Conservation (phyloP, 2,113 vertebrate species). For the Noturus placidus region DNA sequence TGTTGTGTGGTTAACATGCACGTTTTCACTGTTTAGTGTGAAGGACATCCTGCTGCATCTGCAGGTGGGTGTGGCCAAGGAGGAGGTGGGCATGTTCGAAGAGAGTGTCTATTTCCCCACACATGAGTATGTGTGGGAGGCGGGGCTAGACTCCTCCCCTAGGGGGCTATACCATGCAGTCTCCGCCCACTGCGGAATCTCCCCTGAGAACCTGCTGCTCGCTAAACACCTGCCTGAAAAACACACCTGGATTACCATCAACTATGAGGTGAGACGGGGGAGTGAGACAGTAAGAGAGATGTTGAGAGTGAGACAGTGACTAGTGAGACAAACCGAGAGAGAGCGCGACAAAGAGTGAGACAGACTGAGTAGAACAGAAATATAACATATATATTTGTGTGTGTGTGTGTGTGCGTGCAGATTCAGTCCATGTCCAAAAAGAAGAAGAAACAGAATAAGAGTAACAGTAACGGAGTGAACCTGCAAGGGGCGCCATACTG, state of each 20-base stretch:
- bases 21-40: constrained; percentile 64
- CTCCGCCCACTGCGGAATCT: constrained; percentile 77
- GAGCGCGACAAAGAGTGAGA: neutral
- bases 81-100: constrained; percentile 49
- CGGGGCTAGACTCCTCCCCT: constrained; percentile 74
- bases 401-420: constrained; percentile 61
- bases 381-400: neutral
- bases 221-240: constrained; percentile 89
- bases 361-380: neutral
- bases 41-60: constrained; percentile 83
- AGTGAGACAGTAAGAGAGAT: neutral
- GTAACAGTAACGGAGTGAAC: constrained; percentile 71
- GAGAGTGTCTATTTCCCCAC: constrained; percentile 73
- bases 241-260: constrained; percentile 85
- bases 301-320: neutral
- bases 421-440: constrained; percentile 87
- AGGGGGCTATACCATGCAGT: constrained; percentile 77
- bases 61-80: constrained; percentile 76
- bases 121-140: constrained; percentile 85
- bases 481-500: constrained; percentile 82
- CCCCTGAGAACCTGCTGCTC: constrained; percentile 82
- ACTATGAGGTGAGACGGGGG: constrained; percentile 79
- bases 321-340: neutral
- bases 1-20: neutral
- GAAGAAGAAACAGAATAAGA: constrained; percentile 77